Evolutionary conservation across 1,140 invertebrate species (phyloP).

Genomic region (Lasioglossum albipes): DNA sequence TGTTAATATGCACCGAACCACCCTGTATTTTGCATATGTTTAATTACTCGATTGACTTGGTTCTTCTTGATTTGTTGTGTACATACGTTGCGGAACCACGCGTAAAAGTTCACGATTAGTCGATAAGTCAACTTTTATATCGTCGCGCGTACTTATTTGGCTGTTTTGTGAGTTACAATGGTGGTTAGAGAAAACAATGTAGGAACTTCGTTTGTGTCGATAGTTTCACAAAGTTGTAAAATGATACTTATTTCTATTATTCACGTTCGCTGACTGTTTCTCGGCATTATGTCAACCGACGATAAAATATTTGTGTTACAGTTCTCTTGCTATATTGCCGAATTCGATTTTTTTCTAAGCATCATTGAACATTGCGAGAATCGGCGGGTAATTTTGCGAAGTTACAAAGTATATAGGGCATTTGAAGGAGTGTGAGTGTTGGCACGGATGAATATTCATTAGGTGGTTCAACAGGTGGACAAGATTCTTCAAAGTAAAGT

Average conservation of each 20-base stretch:
- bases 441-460: background rate
- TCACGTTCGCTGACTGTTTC: too few species aligned
- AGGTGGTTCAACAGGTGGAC: background rate
- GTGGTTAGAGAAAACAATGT: background rate
- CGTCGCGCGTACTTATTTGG: background rate
- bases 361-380: background rate
- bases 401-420: conserved; percentile 16
- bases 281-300: too few species aligned
- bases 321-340: background rate
- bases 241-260: too few species aligned
- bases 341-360: background rate
- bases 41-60: background rate
- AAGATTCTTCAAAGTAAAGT: background rate
- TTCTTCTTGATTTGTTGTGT: background rate
- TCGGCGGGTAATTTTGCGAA: background rate
- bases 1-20: too few species aligned
- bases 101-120: background rate
- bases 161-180: background rate
- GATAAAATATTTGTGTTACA: too few species aligned
- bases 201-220: background rate
- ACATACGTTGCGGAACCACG: background rate
- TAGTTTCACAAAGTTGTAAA: background rate
- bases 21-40: background rate
- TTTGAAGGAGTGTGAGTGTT: background rate
- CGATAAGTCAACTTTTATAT: background rate